Percentiles rank a stretch among this genome's conserved stretches.
These are phyloP conservation scores for Hormaphis cornu DNA, from an alignment of 1,140 invertebrate species.

Conservation along the genomic window DNA sequence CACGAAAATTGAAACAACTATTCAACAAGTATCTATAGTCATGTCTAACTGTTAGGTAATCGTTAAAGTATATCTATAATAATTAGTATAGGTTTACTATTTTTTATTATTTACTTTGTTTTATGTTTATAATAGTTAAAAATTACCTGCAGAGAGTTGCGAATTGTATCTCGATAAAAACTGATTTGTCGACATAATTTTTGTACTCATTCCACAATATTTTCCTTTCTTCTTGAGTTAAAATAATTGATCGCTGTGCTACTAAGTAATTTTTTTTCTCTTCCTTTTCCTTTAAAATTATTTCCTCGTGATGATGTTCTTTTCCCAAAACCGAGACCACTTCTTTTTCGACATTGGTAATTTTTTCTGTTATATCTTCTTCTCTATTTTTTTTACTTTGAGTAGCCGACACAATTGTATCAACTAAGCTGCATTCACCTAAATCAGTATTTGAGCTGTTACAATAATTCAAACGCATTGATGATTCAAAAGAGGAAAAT, in stretches of 20 bases:
- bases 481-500: background rate
- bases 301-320: background rate
- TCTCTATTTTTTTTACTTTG: background rate
- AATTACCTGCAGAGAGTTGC: slow-evolving; percentile 44
- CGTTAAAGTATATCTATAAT: background rate
- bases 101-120: too few species aligned
- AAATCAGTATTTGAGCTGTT: background rate
- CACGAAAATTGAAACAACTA: too few species aligned
- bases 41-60: too few species aligned
- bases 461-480: background rate
- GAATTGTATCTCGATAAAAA: slow-evolving; percentile 52
- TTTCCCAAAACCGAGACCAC: background rate
- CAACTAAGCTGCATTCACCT: background rate
- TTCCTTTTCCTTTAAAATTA: background rate
- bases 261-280: background rate
- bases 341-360: background rate
- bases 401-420: background rate
- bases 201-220: slow-evolving; percentile 54
- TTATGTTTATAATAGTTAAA: background rate
- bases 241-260: slow-evolving; percentile 15
- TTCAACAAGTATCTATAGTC: too few species aligned
- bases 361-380: background rate
- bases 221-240: slow-evolving; percentile 36
- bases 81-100: too few species aligned
- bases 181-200: slow-evolving; percentile 52